phyloP scores from a whole-genome alignment of 64 coral and sea anemone genomes.

The Hydrozoanthus tunicans region DNA sequence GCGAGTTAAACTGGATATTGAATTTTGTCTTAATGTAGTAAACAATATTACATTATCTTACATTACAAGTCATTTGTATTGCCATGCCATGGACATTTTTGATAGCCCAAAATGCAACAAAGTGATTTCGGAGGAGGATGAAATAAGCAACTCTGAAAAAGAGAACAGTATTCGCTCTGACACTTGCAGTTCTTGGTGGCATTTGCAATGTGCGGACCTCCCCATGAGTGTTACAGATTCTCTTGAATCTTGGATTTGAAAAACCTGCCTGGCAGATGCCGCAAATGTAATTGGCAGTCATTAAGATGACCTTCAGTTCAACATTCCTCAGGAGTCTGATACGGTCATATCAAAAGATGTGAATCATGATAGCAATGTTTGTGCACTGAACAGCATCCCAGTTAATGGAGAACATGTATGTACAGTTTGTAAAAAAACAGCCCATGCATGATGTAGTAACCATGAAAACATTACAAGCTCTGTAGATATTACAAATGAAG shows the following conservation, averaged over 20 bases:
- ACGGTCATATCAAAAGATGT: neutral
- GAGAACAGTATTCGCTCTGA: slow-evolving; percentile 59
- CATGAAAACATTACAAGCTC: too few species aligned
- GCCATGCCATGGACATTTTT: slow-evolving; percentile 46
- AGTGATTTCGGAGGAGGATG: slow-evolving; percentile 59
- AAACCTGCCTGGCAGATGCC: slow-evolving; percentile 26
- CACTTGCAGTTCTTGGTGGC: slow-evolving; percentile 48
- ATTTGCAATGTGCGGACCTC: slow-evolving; percentile 72
- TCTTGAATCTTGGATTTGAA: slow-evolving; percentile 47
- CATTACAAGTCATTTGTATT: slow-evolving; percentile 55
- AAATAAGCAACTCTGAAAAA: slow-evolving; percentile 27
- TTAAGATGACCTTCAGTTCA: neutral
- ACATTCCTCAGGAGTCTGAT: neutral
- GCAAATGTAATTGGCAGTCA: slow-evolving; percentile 22
- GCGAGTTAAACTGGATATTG: slow-evolving; percentile 4
- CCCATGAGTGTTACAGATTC: slow-evolving; percentile 27
- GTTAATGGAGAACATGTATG: too few species aligned
- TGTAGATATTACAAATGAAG: neutral
- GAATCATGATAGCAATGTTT: too few species aligned
- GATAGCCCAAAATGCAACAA: slow-evolving; percentile 51
- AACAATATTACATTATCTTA: slow-evolving; percentile 29
- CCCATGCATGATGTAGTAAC: too few species aligned
- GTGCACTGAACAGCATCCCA: too few species aligned
- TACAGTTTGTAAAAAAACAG: too few species aligned
- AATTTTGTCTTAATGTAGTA: slow-evolving; percentile 39